Percentiles rank a stretch among this genome's conserved stretches.
These are phyloP conservation scores for Platyscapa corneri DNA, from an alignment of 1,140 invertebrate genomes.

Conservation along the genomic window DNA sequence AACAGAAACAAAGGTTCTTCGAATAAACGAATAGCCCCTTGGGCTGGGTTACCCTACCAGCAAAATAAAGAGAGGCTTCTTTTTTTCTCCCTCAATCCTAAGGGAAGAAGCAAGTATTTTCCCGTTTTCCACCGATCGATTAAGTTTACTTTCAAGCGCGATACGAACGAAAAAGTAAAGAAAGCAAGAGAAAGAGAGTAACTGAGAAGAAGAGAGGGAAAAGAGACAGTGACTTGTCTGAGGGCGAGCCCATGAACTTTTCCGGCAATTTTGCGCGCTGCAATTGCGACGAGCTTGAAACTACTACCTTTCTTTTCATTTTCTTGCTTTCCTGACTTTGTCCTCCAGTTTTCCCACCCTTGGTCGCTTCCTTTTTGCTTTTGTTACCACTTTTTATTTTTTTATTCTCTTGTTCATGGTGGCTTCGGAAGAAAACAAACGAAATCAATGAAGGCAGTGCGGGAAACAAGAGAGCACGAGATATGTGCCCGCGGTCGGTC, in stretches of 20 bases:
- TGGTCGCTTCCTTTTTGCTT: not conserved
- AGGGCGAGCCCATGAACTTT: conserved; percentile 34
- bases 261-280: conserved; percentile 18
- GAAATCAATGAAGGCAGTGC: conserved; percentile 38
- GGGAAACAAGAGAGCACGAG: not conserved
- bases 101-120: not conserved
- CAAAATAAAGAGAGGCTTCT: conserved; percentile 10
- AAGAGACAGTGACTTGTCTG: conserved; percentile 13
- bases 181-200: not conserved
- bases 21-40: conserved; percentile 35
- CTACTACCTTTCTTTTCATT: conserved; percentile 40
- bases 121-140: conserved; percentile 51
- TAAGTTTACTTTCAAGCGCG: conserved; percentile 59
- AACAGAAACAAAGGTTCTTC: conserved; percentile 38
- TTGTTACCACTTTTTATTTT: conserved; percentile 20
- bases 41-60: conserved; percentile 22
- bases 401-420: not conserved
- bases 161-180: conserved; percentile 55
- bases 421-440: not conserved
- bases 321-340: conserved; percentile 16
- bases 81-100: not conserved
- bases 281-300: not conserved
- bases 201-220: too few relatives aligned
- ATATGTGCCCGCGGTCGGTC: not conserved
- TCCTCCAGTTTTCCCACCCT: not conserved